Base-by-base conservation (phyloP, 1,140 invertebrate species). In the Atta colombica region DNA sequence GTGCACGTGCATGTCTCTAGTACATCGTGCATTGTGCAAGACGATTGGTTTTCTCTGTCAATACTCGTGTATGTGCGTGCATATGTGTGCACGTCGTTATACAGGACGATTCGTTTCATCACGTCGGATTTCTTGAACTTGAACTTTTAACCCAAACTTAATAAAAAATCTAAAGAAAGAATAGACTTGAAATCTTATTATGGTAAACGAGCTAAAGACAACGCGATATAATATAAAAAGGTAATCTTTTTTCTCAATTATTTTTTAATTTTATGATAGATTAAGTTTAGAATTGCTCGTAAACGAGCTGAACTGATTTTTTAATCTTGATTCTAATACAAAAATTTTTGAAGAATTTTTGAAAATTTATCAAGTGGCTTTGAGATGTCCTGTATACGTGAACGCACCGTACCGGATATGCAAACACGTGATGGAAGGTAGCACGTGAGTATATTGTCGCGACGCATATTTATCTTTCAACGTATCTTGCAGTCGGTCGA, bases 1-100 rank as follows among this genome's bases (percentile, higher is more conserved):
- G 88, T 90, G 88, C 88, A 90, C 82, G 86, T 91, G 90, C 92
- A 91, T 89, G 88, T 92, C 92, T 93, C 91, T 92, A 93, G 88
- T 89, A 86, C 87, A 60, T 28, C 78, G 75, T 72, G 74, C 49
- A 89, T 87, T 85, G 80, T 89, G 18, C 25, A 49, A 16, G 60
- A 69, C 65, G 78, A 84, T 78, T 65, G 45, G 31, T 80, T 80
- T 65, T 25, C 71, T 85, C 51, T 63, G 39, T 51, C 39, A 25
- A 45, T 75, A 39, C 71, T 49, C 58, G 7, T 21, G 14, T n/a
- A 10, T 72, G 45, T 39, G 28, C 6, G 51, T 31, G 45, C 7
- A 35, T 16, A 6, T 72, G n/a, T 51, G 68, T 10, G 16, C 63
- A 5, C 2, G 28, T 28, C 12, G 6, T 28, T 58, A 39, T 35